Conservation (phyloP, 2,797 vertebrate genomes). For the Brachymystax lenok region DNA sequence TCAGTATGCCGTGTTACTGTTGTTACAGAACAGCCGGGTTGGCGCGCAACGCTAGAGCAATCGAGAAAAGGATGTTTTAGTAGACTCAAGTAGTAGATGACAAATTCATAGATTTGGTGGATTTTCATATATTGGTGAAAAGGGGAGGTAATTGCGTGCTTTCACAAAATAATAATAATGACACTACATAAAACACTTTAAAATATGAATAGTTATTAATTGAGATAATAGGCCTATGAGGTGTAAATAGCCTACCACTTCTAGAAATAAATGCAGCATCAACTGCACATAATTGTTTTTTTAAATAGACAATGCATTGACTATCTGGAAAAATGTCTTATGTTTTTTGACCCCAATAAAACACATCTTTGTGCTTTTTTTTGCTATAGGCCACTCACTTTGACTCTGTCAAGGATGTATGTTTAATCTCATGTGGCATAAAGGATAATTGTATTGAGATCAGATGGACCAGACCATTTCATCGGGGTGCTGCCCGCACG, state of each 20-base stretch:
- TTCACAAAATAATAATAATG: background rate
- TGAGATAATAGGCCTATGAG: background rate
- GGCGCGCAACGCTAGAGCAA: slow-evolving; percentile 3
- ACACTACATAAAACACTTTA: background rate
- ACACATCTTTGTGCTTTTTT: background rate
- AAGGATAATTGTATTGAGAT: background rate
- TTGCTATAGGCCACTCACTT: background rate
- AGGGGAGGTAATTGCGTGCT: background rate
- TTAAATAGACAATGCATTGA: background rate
- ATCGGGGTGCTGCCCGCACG: slow-evolving; percentile 4
- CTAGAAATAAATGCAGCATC: background rate
- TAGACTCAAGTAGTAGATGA: slow-evolving; percentile 2
- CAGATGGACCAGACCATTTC: slow-evolving; percentile 16
- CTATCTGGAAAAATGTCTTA: background rate
- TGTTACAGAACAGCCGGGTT: background rate
- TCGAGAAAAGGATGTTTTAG: background rate
- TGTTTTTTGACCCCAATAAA: background rate
- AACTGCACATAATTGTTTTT: background rate
- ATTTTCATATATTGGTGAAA: background rate
- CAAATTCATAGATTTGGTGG: background rate
- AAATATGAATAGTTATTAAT: background rate
- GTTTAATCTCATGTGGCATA: background rate
- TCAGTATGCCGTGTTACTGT: background rate
- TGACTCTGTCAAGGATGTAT: background rate
- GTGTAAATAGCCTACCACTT: background rate